These are phyloP conservation scores for Scelioninae gen. 2 DNA, from an alignment of 2,888 invertebrate genomes.

Conservation along the genomic window DNA sequence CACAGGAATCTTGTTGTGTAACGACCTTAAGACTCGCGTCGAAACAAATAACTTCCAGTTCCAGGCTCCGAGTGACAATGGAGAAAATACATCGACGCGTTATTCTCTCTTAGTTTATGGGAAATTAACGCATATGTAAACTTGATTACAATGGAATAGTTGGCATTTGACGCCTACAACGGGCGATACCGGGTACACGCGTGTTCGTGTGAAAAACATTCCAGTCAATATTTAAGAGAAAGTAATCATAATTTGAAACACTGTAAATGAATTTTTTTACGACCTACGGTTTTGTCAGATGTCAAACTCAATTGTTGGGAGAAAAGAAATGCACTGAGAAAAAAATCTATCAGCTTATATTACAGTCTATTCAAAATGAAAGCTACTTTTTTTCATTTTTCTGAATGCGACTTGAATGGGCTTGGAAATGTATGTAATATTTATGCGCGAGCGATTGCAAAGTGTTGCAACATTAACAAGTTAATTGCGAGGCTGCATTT, in stretches of 20 bases:
- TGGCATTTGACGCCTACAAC: constrained; percentile 56
- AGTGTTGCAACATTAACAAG: too few species aligned
- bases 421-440: too few species aligned
- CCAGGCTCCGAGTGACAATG: constrained; percentile 48
- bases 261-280: constrained; percentile 4
- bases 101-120: constrained; percentile 48
- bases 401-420: too few species aligned
- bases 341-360: too few species aligned
- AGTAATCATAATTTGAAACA: constrained; percentile 43
- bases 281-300: too few species aligned
- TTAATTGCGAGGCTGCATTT: too few species aligned
- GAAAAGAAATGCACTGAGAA: too few species aligned
- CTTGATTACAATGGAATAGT: constrained; percentile 59
- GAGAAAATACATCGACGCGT: constrained; percentile 58
- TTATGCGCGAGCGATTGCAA: too few species aligned
- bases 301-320: too few species aligned
- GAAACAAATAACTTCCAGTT: constrained; percentile 43
- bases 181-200: constrained; percentile 16
- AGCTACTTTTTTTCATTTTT: too few species aligned
- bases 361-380: too few species aligned
- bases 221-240: constrained; percentile 34
- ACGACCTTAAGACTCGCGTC: constrained; percentile 39
- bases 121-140: constrained; percentile 52
- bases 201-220: constrained; percentile 32
- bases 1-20: constrained; percentile 49